Conservation (phyloP, 2,113 vertebrate species). For the Trochalopteron elliotii region DNA sequence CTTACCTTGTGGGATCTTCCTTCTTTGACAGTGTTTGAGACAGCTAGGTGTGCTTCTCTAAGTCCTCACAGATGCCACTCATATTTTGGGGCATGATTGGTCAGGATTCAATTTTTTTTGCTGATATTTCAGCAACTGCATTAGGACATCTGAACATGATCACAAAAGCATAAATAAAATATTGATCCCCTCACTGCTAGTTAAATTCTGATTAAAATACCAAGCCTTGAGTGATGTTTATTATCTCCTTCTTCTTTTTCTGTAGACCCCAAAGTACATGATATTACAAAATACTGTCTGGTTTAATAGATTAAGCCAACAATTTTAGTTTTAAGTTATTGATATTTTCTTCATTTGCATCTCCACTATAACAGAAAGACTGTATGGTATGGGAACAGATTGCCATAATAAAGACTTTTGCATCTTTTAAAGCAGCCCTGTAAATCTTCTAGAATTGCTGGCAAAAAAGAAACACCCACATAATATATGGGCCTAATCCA, state of each 20-base stretch:
- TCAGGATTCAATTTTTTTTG: background rate
- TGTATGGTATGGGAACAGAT: background rate
- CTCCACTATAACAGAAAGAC: background rate
- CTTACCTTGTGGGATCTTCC: background rate
- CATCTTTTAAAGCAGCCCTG: background rate
- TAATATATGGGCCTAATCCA: background rate
- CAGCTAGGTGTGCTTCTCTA: background rate
- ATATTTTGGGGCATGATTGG: background rate
- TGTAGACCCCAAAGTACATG: background rate
- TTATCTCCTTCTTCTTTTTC: background rate
- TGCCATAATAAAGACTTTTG: background rate
- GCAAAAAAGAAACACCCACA: background rate
- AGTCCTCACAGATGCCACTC: background rate
- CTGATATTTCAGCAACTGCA: background rate
- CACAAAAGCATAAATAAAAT: background rate
- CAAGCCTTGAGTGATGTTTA: background rate
- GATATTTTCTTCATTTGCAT: background rate
- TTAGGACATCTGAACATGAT: background rate
- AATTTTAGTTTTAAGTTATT: background rate
- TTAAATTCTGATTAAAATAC: background rate
- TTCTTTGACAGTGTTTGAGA: background rate
- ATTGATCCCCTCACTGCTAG: background rate
- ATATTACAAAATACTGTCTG: background rate
- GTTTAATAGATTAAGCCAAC: background rate
- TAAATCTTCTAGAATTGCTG: background rate